Evolutionary conservation across 2,797 vertebrate species (phyloP).

Genomic region (Neosalanx taihuensis): DNA sequence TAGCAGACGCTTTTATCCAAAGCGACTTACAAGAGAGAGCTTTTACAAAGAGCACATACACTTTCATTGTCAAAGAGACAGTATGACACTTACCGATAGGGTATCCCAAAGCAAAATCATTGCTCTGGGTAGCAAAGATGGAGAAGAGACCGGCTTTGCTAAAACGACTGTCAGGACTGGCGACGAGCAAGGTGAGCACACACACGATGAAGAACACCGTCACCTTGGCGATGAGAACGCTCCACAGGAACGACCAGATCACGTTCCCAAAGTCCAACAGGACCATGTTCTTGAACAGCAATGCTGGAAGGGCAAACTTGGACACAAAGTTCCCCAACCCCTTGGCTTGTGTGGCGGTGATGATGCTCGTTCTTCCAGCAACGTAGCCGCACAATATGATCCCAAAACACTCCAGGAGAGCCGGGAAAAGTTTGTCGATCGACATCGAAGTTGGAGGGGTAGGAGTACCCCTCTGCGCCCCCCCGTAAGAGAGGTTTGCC

Average conservation of each 20-base stretch:
- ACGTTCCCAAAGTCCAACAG: conserved; percentile 90
- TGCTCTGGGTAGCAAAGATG: conserved; percentile 98
- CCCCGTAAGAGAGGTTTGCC: conserved; percentile 53
- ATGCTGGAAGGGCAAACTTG: conserved; percentile 93
- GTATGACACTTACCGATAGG: conserved; percentile 86
- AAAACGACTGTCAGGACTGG: conserved; percentile 83
- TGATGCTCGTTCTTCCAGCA: conserved; percentile 87
- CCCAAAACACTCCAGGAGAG: conserved; percentile 94
- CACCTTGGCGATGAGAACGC: conserved; percentile 92
- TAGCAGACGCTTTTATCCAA: no score
- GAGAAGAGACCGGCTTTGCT: conserved; percentile 94
- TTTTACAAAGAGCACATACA: no score
- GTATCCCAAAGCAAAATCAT: conserved; percentile 97
- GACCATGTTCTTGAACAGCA: conserved; percentile 98
- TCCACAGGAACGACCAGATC: conserved; percentile 94
- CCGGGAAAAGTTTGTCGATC: conserved; percentile 90
- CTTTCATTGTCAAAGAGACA: background rate
- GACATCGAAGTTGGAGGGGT: conserved; percentile 77
- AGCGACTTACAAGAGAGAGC: no score
- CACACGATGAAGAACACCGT: conserved; percentile 88
- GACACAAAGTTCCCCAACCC: conserved; percentile 95
- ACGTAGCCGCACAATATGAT: conserved; percentile 95
- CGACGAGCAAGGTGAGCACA: conserved; percentile 84
- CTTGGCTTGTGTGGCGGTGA: conserved; percentile 91
- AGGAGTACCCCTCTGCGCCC: background rate